Conservation (phyloP, 2,888 invertebrate genomes). For the Tolmerus cingulatus region DNA sequence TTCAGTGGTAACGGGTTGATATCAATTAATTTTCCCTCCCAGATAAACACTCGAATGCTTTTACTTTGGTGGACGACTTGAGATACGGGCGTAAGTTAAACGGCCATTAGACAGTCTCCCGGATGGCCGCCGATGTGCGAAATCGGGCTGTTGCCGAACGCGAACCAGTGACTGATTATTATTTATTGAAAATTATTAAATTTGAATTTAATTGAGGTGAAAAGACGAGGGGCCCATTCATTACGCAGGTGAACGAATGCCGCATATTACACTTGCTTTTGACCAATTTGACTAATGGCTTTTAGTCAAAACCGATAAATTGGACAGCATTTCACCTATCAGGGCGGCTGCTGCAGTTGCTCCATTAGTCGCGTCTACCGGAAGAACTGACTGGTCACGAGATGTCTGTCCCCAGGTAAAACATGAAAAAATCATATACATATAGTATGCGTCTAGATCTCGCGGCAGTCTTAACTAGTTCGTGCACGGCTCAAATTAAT, state of each 20-base stretch:
- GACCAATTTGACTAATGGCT: background rate
- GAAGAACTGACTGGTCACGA: background rate
- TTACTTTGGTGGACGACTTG: constrained; percentile 11
- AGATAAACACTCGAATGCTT: constrained; percentile 30
- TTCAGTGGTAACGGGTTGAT: constrained; percentile 2
- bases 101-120: background rate
- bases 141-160: background rate
- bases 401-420: background rate
- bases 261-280: background rate
- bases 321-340: background rate
- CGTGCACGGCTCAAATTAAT: constrained; percentile 9
- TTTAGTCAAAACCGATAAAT: background rate
- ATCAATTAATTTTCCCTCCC: constrained; percentile 10
- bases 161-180: background rate
- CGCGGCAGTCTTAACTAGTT: background rate
- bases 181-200: background rate
- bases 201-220: background rate
- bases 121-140: background rate
- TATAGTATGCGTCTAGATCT: background rate
- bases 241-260: background rate
- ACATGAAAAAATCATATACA: background rate
- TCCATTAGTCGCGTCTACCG: background rate
- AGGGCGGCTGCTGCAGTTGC: background rate
- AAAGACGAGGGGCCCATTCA: background rate
- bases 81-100: background rate